Conservation (phyloP, 2,888 invertebrate species). For the Rotaria macrura region DNA sequence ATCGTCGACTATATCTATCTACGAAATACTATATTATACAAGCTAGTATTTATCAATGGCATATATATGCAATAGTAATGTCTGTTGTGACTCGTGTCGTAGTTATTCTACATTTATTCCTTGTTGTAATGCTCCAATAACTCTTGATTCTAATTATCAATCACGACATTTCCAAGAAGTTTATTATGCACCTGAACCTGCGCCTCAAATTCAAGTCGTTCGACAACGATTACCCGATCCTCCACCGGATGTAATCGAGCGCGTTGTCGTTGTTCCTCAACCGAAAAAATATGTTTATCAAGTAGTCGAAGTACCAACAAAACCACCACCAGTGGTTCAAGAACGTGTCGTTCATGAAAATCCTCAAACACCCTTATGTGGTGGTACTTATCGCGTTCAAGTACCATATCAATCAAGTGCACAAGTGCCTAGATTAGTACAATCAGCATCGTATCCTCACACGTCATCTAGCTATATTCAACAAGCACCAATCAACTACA, state of each 20-base stretch:
- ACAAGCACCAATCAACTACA: not conserved
- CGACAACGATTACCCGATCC: slow-evolving; percentile 28
- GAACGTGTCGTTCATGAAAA: slow-evolving; percentile 21
- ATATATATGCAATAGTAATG: not conserved
- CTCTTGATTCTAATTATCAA: not conserved
- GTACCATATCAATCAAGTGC: not conserved
- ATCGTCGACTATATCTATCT: not conserved
- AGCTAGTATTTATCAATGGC: not conserved
- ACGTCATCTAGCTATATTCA: not conserved
- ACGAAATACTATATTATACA: not conserved
- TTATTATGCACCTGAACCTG: slow-evolving; percentile 26
- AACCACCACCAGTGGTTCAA: slow-evolving; percentile 29
- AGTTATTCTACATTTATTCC: not conserved
- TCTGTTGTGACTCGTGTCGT: not conserved
- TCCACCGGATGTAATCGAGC: slow-evolving; percentile 31
- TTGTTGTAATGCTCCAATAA: not conserved
- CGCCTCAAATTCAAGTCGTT: slow-evolving; percentile 26
- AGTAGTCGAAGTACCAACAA: slow-evolving; percentile 30
- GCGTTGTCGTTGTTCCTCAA: slow-evolving; percentile 30
- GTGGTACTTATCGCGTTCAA: not conserved
- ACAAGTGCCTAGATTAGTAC: not conserved
- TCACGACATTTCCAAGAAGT: slow-evolving; percentile 25
- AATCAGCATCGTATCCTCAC: not conserved
- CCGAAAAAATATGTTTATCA: slow-evolving; percentile 25
- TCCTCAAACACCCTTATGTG: slow-evolving; percentile 19